Percentiles rank a stretch among this genome's conserved stretches.
Evolutionary conservation across 2,888 invertebrate species (phyloP).

Genomic region (Tortricodes alternella): DNA sequence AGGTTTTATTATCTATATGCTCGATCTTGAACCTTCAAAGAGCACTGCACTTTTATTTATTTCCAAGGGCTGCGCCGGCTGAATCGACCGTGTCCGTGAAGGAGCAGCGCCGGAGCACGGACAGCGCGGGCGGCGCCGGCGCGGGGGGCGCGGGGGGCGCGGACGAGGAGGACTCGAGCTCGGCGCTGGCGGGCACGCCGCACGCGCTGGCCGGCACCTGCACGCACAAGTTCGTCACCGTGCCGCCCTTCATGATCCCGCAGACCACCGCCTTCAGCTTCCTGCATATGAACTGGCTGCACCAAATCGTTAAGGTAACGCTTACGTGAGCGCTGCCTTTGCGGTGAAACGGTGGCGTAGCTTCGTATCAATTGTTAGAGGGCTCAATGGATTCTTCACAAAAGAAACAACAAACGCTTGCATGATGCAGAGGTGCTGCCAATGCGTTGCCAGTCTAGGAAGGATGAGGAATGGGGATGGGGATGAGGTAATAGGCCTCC

Average conservation of each 20-base stretch:
- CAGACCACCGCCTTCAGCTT: conserved; percentile 72
- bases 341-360: no score
- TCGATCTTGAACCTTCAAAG: no score
- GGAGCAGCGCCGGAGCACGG: no score
- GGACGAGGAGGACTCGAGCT: conserved; percentile 32
- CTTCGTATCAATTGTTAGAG: no score
- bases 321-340: background rate
- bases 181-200: conserved; percentile 44
- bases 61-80: background rate
- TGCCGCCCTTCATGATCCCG: conserved; percentile 62
- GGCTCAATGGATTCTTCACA: no score
- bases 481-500: no score
- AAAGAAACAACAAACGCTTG: no score
- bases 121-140: conserved; percentile 33
- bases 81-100: conserved; percentile 39
- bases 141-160: conserved; percentile 37
- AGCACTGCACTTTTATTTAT: no score
- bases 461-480: no score
- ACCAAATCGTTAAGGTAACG: conserved; percentile 69
- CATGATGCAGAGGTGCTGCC: no score
- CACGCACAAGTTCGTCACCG: conserved; percentile 60
- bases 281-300: conserved; percentile 72
- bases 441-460: no score
- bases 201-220: conserved; percentile 63
- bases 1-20: no score